Evolutionary conservation across 2,797 vertebrate genomes (phyloP), one percentile per base, ranked within the genome.

Genomic region (Paramormyrops hopkinsi): DNA sequence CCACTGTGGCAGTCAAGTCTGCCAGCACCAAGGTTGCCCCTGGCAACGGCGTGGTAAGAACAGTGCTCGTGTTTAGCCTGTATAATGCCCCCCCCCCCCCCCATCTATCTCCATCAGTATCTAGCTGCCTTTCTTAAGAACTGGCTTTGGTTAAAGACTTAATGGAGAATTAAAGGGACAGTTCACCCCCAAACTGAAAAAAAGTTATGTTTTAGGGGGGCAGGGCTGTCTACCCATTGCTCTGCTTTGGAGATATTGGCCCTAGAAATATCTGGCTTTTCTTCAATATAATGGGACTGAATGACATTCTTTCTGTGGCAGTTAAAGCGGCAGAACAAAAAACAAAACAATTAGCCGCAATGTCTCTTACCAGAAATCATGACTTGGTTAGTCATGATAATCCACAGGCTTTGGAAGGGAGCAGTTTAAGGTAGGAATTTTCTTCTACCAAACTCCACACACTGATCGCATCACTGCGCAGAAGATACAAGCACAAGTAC

Each of bases 1-100:
- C 94, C 46, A 92, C 96, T 54, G 96, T 99, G 53, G 96, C 95
- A 88, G 94, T 93, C 93, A 98, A 97, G 93, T 99, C 96, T 93
- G 73, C 91, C 91, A 90, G 37, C 4, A 37, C 65, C 56, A 92
- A 91, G 65, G 69, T 87, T 37, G 14, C 88, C 53, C 2, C 65
- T 48, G 93, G 92, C 90, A 94, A 92, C 89, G 50, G 92, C 59
- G 11, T 88, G 88, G 93, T 94, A 89, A 92, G 93, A 92, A 19
- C 37, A 53, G 19, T 50, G n/a, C 17, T 44, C n/a, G 33, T 19
- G 7, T 50, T 33, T 50, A 25, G 14, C 37, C 54, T 62, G 7
- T 44, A 44, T 65, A 22, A 25, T 84, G 44, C 3, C 8, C 22
- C n/a, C 82, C 79, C 14, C 5, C 33, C 33, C 17, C 29, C 29